Base-by-base conservation (phyloP, 2,797 vertebrate species). In the Gila robusta region DNA sequence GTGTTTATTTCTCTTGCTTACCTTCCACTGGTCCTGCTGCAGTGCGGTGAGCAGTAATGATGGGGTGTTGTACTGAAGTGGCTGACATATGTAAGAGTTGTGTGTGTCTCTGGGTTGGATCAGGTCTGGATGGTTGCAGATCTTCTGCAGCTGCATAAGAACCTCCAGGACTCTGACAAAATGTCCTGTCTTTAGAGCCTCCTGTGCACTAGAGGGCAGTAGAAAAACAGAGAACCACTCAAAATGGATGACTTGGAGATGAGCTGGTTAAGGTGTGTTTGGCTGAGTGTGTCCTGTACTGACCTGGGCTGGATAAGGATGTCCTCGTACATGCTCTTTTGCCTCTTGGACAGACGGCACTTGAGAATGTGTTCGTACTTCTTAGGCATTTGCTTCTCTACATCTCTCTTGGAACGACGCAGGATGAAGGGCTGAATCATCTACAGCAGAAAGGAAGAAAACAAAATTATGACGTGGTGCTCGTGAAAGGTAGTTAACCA, bases 151-250 rank as follows among this genome's bases (percentile, higher is more conserved):
- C 93, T 97, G 97, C 96, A 98, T 97, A 92, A 98, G 93, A 14
- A 98, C 97, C 5, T 97, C 96, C 86, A 98, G 96, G 81, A 98
- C 97, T 47, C 98, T 97, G 85, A 98, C 97, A 91, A 98, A 98
- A 90, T 98, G 97, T 2, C 98, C 97, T 0, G 97, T 97, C 93
- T 98, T 98, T 81, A 98, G 93, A 1, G 97, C 97, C 89, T 98
- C 97, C 89, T 98, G 97, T 73, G 97, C 95, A 87, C 97, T 98
- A 86, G 1, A 16, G 72, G 80, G 69, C 35, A 12, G 88, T 8
- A 90, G 1, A 28, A 10, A 80, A 47, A 66, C 12, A 69, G 49
- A 82, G 14, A n/a, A 35, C 23, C 26, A 52, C 32, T 80, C n/a
- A 67, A 47, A 76, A 82, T 28, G 79, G 66, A 39, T 86, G 49